Evolutionary conservation across 1,140 invertebrate species (phyloP), one percentile per base, ranked within the genome.

Genomic region (Homalodisca vitripennis): DNA sequence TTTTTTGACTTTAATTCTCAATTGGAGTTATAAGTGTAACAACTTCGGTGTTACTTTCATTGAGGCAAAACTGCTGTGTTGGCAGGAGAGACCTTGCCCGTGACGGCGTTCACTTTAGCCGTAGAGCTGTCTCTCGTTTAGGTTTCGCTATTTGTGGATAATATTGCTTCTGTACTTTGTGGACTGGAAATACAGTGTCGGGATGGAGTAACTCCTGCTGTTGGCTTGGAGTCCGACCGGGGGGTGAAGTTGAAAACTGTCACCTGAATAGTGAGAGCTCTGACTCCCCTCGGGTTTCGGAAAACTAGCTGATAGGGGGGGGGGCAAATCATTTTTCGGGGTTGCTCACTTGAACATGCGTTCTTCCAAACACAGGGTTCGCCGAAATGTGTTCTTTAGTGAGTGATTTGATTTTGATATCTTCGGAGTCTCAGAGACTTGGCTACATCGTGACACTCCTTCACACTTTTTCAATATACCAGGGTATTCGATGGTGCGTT

Each of bases 91-190:
- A 53, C 22, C 48, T 53, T 20, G 48, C 6, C 22, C 26, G 48
- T 6, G 48, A 53, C 48, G 48, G 48, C 20, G 48, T 53, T 22
- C 48, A 53, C 22, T 53, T 53, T 53, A 53, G 20, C 6, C 48
- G 48, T 6, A n/a, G 48, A 22, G 48, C 10, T 20, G 48, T 53
- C 48, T 53, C 12, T 53, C 22, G 48, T 14, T 20, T 53, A 6
- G 22, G 48, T 53, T n/a, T 10, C 34, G 17, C 17, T 41, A 10
- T 41, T 41, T 6, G 34, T 41, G 34, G 34, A 41, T 17, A 41
- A 41, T 41, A 41, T 41, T 10, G 34, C 34, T 41, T 6, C 6
- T 6, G 34, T 41, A n/a, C n/a, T 41, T 41, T 41, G 34, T 17
- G 34, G 34, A 41, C 6, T 41, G 6, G 6, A 41, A 41, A 41